A percentile compares a stretch with the other conserved stretches of the same genome.
phyloP scores from a whole-genome alignment of 2,888 invertebrate species.

The Argyresthia goedartella region DNA sequence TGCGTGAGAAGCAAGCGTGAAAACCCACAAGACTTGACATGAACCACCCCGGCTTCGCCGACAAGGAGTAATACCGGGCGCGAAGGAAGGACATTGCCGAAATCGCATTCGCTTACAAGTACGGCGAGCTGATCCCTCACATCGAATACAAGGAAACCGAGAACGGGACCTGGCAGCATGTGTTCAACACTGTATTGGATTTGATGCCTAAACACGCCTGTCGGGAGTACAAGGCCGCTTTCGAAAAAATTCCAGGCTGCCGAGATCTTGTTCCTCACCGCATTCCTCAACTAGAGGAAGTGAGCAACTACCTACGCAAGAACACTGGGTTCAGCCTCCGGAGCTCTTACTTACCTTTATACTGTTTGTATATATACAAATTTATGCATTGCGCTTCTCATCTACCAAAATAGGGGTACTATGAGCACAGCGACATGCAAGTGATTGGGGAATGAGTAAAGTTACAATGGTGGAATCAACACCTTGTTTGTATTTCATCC shows the following conservation, averaged over 20 bases:
- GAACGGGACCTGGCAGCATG: constrained; percentile 93
- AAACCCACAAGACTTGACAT: too few species aligned
- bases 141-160: constrained; percentile 92
- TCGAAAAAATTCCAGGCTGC: constrained; percentile 89
- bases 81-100: constrained; percentile 97
- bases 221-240: constrained; percentile 85
- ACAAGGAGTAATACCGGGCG: constrained; percentile 91
- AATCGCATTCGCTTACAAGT: constrained; percentile 96
- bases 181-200: constrained; percentile 90
- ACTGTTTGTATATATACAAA: too few species aligned
- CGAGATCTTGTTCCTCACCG: constrained; percentile 86
- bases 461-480: too few species aligned
- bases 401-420: too few species aligned
- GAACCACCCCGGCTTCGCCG: constrained; percentile 98
- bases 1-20: too few species aligned
- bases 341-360: too few species aligned
- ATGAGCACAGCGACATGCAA: too few species aligned
- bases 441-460: too few species aligned
- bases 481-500: constrained; percentile 21
- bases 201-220: constrained; percentile 96
- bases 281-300: constrained; percentile 96
- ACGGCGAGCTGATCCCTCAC: constrained; percentile 90
- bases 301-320: constrained; percentile 91
- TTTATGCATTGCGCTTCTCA: too few species aligned
- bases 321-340: constrained; percentile 96